Conservation (phyloP, 2,113 vertebrate genomes). For the Onychostoma macrolepis region DNA sequence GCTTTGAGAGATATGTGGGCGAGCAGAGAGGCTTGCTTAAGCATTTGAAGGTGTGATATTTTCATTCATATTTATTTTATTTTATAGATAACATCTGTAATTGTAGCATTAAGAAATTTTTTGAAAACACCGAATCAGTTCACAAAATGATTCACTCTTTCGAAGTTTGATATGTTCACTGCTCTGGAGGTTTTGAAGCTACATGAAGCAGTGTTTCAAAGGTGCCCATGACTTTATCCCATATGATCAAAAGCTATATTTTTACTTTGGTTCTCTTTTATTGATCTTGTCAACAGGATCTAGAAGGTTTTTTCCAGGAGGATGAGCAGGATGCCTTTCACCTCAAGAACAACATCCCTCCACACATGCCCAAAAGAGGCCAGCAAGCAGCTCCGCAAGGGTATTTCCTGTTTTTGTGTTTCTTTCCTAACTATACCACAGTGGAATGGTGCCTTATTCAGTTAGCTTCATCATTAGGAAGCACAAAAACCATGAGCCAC, state of each 20-base stretch:
- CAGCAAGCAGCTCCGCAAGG: constrained; percentile 58
- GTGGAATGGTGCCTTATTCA: too few species aligned
- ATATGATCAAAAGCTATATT: neutral
- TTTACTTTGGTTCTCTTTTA: constrained; percentile 3
- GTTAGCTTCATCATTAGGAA: neutral
- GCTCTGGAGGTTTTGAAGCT: neutral
- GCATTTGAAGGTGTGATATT: constrained; percentile 68
- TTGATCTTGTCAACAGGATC: constrained; percentile 62
- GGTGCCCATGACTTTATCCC: neutral
- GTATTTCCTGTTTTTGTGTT: neutral
- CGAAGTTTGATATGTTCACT: too few species aligned
- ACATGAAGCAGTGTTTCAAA: neutral
- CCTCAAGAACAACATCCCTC: constrained; percentile 71
- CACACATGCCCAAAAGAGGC: constrained; percentile 69
- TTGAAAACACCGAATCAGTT: neutral
- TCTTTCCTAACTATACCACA: neutral
- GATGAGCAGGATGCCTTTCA: constrained; percentile 63
- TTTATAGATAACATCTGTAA: neutral
- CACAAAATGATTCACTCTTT: neutral
- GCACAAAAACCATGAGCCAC: neutral
- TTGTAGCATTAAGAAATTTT: neutral
- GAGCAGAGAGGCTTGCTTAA: constrained; percentile 67
- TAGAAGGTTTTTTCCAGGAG: constrained; percentile 63
- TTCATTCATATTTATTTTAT: neutral
- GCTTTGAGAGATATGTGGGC: constrained; percentile 67